These are phyloP conservation scores for Phyto melanocephala DNA, from an alignment of 2,888 invertebrate species.

Conservation along the genomic window DNA sequence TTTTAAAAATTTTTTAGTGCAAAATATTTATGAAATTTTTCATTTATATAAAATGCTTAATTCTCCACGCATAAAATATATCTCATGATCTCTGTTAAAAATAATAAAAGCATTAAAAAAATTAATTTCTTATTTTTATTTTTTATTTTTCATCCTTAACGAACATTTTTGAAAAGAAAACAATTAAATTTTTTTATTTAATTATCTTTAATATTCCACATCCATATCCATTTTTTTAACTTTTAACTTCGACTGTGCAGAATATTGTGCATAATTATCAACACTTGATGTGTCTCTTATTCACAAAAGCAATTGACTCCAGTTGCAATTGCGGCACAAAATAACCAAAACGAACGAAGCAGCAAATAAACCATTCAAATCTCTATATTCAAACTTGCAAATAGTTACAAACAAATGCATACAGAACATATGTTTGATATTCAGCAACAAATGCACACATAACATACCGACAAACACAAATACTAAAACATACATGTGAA, in stretches of 20 bases:
- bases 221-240: no score
- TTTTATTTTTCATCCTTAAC: background rate
- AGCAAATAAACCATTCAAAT: constrained; percentile 28
- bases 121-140: constrained; percentile 12
- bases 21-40: no score
- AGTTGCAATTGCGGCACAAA: constrained; percentile 52
- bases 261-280: constrained; percentile 49
- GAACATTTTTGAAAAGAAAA: background rate
- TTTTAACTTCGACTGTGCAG: background rate
- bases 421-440: background rate
- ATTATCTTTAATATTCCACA: constrained; percentile 25
- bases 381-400: background rate
- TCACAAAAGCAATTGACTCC: constrained; percentile 57
- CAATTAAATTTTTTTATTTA: background rate
- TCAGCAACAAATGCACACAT: background rate
- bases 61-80: no score
- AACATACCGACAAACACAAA: no score
- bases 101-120: no score
- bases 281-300: constrained; percentile 45
- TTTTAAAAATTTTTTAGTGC: no score
- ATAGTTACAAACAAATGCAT: background rate
- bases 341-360: background rate
- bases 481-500: background rate
- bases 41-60: no score
- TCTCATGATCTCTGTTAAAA: no score